These are phyloP conservation scores for Sweltsa coloradensis DNA, from an alignment of 1,140 invertebrate genomes.

Conservation along the genomic window DNA sequence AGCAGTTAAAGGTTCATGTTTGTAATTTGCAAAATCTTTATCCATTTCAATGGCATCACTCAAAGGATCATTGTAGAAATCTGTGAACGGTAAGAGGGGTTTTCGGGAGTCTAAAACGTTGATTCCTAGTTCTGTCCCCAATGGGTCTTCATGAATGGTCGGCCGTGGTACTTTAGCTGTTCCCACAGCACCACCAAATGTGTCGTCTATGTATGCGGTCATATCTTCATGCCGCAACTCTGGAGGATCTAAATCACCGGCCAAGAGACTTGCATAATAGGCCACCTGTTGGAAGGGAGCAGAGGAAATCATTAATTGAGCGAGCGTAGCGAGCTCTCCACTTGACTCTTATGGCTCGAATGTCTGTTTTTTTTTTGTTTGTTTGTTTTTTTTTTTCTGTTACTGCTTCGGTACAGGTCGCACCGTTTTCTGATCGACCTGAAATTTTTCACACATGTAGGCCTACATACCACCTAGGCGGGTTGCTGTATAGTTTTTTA, in stretches of 20 bases:
- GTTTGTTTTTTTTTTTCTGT: too few relatives aligned
- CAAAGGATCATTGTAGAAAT: slow-evolving; percentile 88
- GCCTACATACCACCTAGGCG: too few relatives aligned
- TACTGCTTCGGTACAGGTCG: too few relatives aligned
- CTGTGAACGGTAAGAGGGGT: slow-evolving; percentile 70
- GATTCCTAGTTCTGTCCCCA: slow-evolving; percentile 49
- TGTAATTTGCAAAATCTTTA: slow-evolving; percentile 82
- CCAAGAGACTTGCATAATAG: slow-evolving; percentile 81
- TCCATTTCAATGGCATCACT: slow-evolving; percentile 89
- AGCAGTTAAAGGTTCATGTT: slow-evolving; percentile 39
- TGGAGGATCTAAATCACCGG: slow-evolving; percentile 60
- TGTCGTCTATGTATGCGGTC: slow-evolving; percentile 4
- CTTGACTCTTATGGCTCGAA: too few relatives aligned
- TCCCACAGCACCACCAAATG: slow-evolving; percentile 28
- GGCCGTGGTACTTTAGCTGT: slow-evolving; percentile 34
- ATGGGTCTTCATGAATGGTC: slow-evolving; percentile 37
- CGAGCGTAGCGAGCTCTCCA: too few relatives aligned
- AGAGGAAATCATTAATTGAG: too few relatives aligned
- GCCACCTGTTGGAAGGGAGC: slow-evolving; percentile 52
- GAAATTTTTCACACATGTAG: too few relatives aligned
- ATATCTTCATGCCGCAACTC: slow-evolving; percentile 41
- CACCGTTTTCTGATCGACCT: too few relatives aligned
- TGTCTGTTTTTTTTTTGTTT: too few relatives aligned
- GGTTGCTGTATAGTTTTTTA: too few relatives aligned
- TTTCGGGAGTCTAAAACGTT: slow-evolving; percentile 66